Percentiles rank a stretch among this genome's conserved stretches.
Conservation (phyloP, 1,140 invertebrate species). For the Musca domestica region DNA sequence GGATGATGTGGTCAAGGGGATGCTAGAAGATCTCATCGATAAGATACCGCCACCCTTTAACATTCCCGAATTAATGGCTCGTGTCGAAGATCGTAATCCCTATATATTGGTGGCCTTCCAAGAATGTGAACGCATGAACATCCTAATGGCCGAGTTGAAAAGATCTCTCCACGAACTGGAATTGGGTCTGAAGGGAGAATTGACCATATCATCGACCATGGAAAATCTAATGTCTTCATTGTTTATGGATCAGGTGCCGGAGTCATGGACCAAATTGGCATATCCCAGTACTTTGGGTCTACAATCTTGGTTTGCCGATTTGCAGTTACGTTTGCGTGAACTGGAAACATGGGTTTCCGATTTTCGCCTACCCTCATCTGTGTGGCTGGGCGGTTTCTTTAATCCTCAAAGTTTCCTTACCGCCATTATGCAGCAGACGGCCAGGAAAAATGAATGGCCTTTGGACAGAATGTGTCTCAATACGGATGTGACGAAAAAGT, state of each 20-base stretch:
- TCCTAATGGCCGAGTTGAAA: slow-evolving; percentile 75
- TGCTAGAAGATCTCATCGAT: slow-evolving; percentile 86
- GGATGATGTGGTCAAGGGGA: slow-evolving; percentile 81
- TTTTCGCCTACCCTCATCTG: slow-evolving; percentile 76
- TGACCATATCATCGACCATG: slow-evolving; percentile 92
- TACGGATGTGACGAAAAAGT: slow-evolving; percentile 92
- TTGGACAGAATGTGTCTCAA: slow-evolving; percentile 93
- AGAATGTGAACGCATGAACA: slow-evolving; percentile 95
- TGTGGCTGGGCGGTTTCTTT: slow-evolving; percentile 94
- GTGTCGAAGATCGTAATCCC: slow-evolving; percentile 86
- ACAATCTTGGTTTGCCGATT: slow-evolving; percentile 85
- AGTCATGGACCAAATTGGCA: slow-evolving; percentile 77
- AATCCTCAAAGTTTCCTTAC: slow-evolving; percentile 96
- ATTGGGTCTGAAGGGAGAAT: slow-evolving; percentile 86
- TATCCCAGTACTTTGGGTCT: slow-evolving; percentile 86
- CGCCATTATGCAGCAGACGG: slow-evolving; percentile 95
- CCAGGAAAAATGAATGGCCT: slow-evolving; percentile 92
- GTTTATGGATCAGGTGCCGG: slow-evolving; percentile 84
- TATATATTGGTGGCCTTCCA: slow-evolving; percentile 91
- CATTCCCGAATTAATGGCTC: slow-evolving; percentile 79
- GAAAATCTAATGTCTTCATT: slow-evolving; percentile 80
- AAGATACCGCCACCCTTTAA: slow-evolving; percentile 88
- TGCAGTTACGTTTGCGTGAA: slow-evolving; percentile 75
- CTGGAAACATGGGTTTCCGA: slow-evolving; percentile 76
- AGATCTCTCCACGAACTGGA: slow-evolving; percentile 82